Conservation (phyloP, 2,888 invertebrate species). For the Endotricha flammealis region DNA sequence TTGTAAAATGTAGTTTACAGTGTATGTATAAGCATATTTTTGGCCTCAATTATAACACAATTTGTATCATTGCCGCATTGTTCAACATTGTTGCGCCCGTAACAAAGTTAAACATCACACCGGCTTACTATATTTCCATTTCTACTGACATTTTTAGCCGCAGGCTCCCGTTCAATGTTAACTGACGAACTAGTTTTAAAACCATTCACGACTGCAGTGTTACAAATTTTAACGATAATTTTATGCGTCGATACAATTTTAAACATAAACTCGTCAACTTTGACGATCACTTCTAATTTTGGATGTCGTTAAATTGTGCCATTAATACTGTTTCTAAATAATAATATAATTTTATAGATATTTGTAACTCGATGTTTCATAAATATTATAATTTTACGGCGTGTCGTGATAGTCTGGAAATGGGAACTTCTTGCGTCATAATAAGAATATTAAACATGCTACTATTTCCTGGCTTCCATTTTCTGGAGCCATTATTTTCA, state of each 20-base stretch:
- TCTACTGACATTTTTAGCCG: conserved; percentile 42
- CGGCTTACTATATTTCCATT: conserved; percentile 44
- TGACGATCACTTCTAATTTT: conserved; percentile 28
- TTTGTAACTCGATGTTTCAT: conserved; percentile 6
- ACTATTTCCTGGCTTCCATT: no score
- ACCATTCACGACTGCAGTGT: conserved; percentile 30
- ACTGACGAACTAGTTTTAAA: conserved; percentile 50
- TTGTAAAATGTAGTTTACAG: no score
- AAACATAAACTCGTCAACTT: conserved; percentile 28
- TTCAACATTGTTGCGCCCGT: conserved; percentile 18
- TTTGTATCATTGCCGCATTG: conserved; percentile 10
- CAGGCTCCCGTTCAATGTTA: conserved; percentile 42
- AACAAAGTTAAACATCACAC: conserved; percentile 26
- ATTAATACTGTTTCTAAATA: conserved; percentile 8
- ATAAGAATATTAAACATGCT: no score
- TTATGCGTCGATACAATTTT: conserved; percentile 31
- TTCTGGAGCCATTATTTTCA: no score
- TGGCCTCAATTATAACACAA: conserved; percentile 4
- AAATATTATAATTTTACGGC: conserved; percentile 9
- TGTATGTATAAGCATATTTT: background rate
- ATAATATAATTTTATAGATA: conserved; percentile 7
- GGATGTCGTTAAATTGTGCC: conserved; percentile 5
- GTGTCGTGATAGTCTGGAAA: conserved; percentile 4
- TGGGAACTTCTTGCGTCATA: background rate
- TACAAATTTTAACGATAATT: conserved; percentile 31